Base-by-base conservation (phyloP, 2,113 vertebrate genomes). In the Hippocampus comes region DNA sequence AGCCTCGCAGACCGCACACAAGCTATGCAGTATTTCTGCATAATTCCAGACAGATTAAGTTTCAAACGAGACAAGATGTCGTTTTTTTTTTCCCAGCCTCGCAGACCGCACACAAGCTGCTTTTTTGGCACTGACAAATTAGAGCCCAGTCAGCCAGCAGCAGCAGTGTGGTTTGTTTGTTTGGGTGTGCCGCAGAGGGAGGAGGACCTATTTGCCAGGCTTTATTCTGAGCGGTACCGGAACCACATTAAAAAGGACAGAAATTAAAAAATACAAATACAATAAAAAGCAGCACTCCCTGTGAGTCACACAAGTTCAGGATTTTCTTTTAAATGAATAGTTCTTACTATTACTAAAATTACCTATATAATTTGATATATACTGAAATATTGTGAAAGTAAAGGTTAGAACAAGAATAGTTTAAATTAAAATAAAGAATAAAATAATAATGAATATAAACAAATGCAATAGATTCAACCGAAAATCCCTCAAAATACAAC, bases 151-250 rank as follows among this genome's bases (percentile, higher is more conserved):
- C 80, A 87, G 82, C 83, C 84, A 87, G 80, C 69, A 82, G 81
- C 84, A 86, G 79, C 70, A 81, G 78, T 87, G 83, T 72, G 83
- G 89, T 87, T 86, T 79, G 81, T 78, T 86, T 79, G 80, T 78
- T 72, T 77, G 92, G 90, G 91, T 91, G 90, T 92, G 91, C 87
- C 89, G 71, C 42, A 74, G 63, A 83, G 79, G 67, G 85, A 89
- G 75, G 80, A 81, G 83, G 90, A 90, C 59, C 90, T 91, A 92
- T 91, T 87, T 93, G 92, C 89, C 90, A 84, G 78, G 73, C 68
- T 87, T 84, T 53, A 79, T 83, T 68, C 76, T 76, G 10, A 27
- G 66, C 75, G 20, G 43, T 65, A n/a, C 20, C 14, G 63, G 5
- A 11, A 66, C 64, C 64, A 66, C 64, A 66, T 65, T 46, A 66